Conservation (phyloP, 2,888 invertebrate species). For the Epinotia ramella region DNA sequence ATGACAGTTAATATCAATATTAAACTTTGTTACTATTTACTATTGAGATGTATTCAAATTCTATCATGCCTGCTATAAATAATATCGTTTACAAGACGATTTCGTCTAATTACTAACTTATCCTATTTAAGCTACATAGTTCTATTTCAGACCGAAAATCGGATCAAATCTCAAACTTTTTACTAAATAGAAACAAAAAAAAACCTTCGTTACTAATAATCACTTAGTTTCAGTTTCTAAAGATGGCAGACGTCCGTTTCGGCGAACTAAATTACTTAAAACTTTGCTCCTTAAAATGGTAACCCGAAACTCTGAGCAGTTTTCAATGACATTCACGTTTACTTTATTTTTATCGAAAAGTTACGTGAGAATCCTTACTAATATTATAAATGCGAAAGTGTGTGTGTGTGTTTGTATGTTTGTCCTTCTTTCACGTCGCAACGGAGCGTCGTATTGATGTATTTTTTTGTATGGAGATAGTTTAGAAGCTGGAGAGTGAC, state of each 20-base stretch:
- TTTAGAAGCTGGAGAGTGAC: too few species aligned
- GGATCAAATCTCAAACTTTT: neutral
- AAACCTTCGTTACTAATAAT: neutral
- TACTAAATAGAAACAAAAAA: neutral
- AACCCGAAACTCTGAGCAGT: neutral
- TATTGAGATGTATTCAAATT: too few species aligned
- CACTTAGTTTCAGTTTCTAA: neutral
- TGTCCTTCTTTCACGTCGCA: too few species aligned
- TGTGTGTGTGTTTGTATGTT: too few species aligned
- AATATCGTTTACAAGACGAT: neutral
- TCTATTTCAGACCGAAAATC: neutral
- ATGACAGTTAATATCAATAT: too few species aligned
- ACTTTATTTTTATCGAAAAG: neutral
- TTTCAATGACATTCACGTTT: slow-evolving; percentile 5
- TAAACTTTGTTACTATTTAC: too few species aligned
- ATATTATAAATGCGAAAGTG: too few species aligned
- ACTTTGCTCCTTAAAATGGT: slow-evolving; percentile 1
- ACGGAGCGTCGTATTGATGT: too few species aligned
- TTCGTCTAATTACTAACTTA: neutral
- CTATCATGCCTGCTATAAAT: too few species aligned
- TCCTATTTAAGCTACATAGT: neutral
- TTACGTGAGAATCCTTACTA: neutral
- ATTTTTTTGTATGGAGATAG: too few species aligned
- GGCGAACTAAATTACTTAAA: neutral
- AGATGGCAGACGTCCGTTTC: neutral